Conservation (phyloP, 2,797 vertebrate species). For the Periophthalmus magnuspinnatus region DNA sequence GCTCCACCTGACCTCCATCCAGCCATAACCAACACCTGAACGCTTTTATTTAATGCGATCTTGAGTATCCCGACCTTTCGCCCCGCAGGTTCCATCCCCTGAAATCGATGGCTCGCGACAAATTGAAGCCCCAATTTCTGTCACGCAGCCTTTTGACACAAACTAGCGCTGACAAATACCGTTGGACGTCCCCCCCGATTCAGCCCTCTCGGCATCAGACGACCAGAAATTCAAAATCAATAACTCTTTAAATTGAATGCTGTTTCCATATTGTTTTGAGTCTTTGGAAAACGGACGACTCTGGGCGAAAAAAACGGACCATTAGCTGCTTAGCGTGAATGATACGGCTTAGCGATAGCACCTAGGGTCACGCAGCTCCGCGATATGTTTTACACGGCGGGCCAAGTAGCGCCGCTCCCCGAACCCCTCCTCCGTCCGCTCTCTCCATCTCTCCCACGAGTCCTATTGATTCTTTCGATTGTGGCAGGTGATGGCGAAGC, state of each 20-base stretch:
- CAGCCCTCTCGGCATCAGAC: neutral
- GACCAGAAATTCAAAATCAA: slow-evolving; percentile 9
- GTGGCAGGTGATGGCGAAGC: slow-evolving; percentile 57
- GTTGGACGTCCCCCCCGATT: neutral
- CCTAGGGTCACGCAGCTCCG: neutral
- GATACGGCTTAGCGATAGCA: slow-evolving; percentile 6
- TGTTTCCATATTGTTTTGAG: neutral
- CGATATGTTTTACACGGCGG: too few species aligned
- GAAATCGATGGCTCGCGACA: neutral
- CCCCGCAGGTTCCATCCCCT: neutral
- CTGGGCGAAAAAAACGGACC: neutral
- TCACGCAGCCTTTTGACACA: neutral
- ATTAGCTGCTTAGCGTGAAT: slow-evolving; percentile 7
- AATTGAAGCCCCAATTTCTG: neutral
- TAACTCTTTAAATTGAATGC: slow-evolving; percentile 7
- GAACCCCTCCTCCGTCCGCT: neutral
- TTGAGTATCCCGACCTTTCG: neutral
- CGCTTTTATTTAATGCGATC: neutral
- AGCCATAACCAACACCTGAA: neutral
- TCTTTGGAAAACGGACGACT: slow-evolving; percentile 2
- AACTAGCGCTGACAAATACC: neutral
- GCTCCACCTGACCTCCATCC: neutral
- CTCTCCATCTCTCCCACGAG: slow-evolving; percentile 29
- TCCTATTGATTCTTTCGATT: slow-evolving; percentile 67
- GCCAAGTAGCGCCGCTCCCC: too few species aligned